Evolutionary conservation across 1,140 invertebrate genomes (phyloP), one percentile per base, ranked within the genome.

Genomic region (Aphelinus certus): DNA sequence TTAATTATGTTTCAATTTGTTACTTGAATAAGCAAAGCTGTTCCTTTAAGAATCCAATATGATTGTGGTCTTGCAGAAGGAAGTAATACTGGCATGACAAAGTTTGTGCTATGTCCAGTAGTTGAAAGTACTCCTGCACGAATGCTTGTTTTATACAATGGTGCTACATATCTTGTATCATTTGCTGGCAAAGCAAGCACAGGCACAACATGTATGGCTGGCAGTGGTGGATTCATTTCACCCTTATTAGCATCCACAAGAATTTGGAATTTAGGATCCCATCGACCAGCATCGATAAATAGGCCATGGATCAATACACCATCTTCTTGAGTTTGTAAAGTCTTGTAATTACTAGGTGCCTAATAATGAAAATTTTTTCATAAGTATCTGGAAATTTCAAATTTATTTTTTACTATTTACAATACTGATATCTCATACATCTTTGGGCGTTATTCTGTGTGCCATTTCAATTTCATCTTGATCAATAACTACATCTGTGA

Each of bases 101-200:
- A 96, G 87, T 96, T 97, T 1, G 95, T 96, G 68, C 95, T 96
- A 82, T 96, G 95, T 2, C 95, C 95, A 3, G 95, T 96, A 0
- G 95, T 96, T 45, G 95, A 96, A 4, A 97, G 88, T 1, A 92
- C 91, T 60, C 95, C 95, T 48, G 95, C 95, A 69, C 95, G 87
- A 60, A 93, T 90, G n/a, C 93, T 91, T 1, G 95, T 96, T 88
- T 96, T 97, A 83, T 97, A 97, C 7, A 96, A 83, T 0, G 95
- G 95, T 57, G 91, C 90, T 45, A 92, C 88, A 81, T 97, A 97
- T 62, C 93, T 89, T 4, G 85, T 83, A 79, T 91, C 90, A n/a
- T 91, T 85, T 48, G 89, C 87, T 3, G 90, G 90, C 79, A 92
- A 85, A 69, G 89, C 86, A 75, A 91, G 86, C 58, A 90, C 90